Evolutionary conservation across 2,888 invertebrate genomes (phyloP).

Genomic region (Caenorhabditis sp.): DNA sequence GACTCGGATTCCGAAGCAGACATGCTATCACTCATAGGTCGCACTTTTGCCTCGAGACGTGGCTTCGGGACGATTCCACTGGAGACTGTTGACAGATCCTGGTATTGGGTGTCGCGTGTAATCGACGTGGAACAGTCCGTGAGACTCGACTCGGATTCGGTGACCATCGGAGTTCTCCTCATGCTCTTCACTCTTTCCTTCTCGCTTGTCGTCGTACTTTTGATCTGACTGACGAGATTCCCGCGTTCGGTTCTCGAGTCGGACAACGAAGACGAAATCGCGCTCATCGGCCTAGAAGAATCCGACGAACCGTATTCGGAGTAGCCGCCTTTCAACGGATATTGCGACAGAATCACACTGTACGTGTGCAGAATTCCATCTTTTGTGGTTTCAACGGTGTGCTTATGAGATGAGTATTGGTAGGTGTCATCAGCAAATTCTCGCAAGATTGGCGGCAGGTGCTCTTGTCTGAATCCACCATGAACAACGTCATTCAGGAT

Average conservation of each 20-base stretch:
- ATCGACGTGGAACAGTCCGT: background rate
- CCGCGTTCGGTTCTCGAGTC: background rate
- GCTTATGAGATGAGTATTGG: conserved; percentile 32
- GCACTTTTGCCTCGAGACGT: background rate
- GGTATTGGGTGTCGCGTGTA: background rate
- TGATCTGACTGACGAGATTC: conserved; percentile 40
- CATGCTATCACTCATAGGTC: background rate
- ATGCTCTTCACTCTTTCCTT: background rate
- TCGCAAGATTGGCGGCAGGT: conserved; percentile 37
- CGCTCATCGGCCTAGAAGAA: background rate
- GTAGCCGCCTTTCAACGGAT: conserved; percentile 3
- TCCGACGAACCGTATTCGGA: background rate
- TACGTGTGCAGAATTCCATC: conserved; percentile 30
- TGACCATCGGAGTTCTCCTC: background rate
- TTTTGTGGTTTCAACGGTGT: conserved; percentile 7
- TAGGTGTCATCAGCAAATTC: conserved; percentile 21
- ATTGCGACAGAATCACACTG: conserved; percentile 12
- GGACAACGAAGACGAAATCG: too few relatives aligned
- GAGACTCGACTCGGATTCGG: background rate
- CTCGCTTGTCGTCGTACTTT: conserved; percentile 27
- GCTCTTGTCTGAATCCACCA: conserved; percentile 19
- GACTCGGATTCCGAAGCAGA: background rate
- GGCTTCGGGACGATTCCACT: background rate
- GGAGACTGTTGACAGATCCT: background rate
- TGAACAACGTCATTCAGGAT: too few relatives aligned